Evolutionary conservation across 2,113 vertebrate species (phyloP), one percentile per base, ranked within the genome.

Genomic region (Nannospalax galili): DNA sequence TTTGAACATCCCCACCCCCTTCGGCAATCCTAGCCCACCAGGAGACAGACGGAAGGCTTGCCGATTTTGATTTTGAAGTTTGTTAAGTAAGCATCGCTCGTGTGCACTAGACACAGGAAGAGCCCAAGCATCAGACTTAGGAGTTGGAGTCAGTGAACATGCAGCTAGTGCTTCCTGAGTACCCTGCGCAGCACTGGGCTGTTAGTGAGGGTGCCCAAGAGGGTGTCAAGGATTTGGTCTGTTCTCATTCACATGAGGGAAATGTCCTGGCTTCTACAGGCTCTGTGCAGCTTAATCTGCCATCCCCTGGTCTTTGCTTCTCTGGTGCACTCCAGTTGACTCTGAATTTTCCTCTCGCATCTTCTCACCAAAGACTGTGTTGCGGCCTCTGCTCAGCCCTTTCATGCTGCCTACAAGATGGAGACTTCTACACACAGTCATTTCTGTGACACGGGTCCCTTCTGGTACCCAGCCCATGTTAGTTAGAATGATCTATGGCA

Each of bases 1-100:
- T 80, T 78, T 70, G 91, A 92, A 93, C 24, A 37, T 26, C 16
- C 6, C 8, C 28, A 87, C 58, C 77, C 77, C 52, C 17, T 96
- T 67, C 70, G 45, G 35, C n/a, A n/a, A 14, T 92, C 70, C 37
- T 0, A 14, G 88, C 70, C 37, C 0, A 74, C 20, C 20, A 93
- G 60, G 74, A 88, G 16, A 45, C 69, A 69, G 24, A 14, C 28
- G 24, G 65, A 56, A n/a, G 60, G 6, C 26, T 65, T 56, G 75
- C 30, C 78, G 52, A 77, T 75, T 56, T 65, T 58, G 15, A 26
- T 93, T 84, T 79, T 14, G 37, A 26, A 37, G 42, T 45, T 77
- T 77, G 5, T n/a, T n/a, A n/a, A n/a, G 74, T 48, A 79, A 56
- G n/a, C 11, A 3, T 70, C n/a, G 67, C 17, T 17, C 22, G 0